These are phyloP conservation scores for Erpobdella octoculata DNA, from an alignment of 2,888 invertebrate species.

Conservation along the genomic window DNA sequence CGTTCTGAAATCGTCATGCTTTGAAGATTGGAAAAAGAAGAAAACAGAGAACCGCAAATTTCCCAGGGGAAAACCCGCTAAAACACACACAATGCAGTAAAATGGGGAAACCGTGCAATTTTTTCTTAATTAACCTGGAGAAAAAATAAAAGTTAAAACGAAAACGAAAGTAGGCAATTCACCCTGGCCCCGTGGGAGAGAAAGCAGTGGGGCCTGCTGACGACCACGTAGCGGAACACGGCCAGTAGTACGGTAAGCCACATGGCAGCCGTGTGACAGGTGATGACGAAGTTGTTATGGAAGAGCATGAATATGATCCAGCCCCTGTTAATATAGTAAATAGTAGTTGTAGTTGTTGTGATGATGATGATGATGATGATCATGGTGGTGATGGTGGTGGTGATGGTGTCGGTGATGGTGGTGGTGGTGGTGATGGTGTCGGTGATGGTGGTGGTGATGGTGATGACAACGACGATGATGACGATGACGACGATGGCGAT, in stretches of 20 bases:
- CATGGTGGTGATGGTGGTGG: neutral
- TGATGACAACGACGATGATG: slow-evolving; percentile 16
- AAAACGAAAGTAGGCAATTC: too few species aligned
- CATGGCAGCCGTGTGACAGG: slow-evolving; percentile 75
- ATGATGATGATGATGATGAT: neutral
- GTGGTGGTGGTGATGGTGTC: too few species aligned
- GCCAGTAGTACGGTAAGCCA: slow-evolving; percentile 85
- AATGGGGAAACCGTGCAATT: too few species aligned
- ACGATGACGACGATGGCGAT: slow-evolving; percentile 8
- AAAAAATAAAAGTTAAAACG: too few species aligned
- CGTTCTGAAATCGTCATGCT: too few species aligned
- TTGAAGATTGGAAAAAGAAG: too few species aligned
- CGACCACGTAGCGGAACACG: slow-evolving; percentile 61
- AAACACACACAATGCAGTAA: too few species aligned
- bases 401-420: too few species aligned
- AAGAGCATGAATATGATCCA: slow-evolving; percentile 47
- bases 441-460: slow-evolving; percentile 16
- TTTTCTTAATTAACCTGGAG: too few species aligned
- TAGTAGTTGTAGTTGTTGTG: neutral
- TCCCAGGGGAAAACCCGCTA: too few species aligned
- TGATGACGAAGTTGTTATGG: slow-evolving; percentile 48
- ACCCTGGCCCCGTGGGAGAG: neutral
- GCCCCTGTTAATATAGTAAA: slow-evolving; percentile 34
- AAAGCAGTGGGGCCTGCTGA: neutral
- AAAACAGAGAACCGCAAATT: too few species aligned